Conservation (phyloP, 2,888 invertebrate species). For the Invenusta paracnida region DNA sequence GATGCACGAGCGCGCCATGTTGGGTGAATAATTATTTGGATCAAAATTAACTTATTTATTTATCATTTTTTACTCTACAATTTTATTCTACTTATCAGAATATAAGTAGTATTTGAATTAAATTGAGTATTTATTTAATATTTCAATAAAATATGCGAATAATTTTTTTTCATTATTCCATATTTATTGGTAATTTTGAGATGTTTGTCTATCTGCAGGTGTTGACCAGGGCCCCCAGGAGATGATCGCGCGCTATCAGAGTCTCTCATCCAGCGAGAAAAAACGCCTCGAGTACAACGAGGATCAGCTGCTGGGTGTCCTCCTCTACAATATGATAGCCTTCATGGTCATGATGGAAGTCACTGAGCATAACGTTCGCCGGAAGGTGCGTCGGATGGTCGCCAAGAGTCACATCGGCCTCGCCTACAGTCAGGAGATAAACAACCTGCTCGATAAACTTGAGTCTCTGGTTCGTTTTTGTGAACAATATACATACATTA, state of each 20-base stretch:
- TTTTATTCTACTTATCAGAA: too few species aligned
- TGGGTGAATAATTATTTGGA: conserved; percentile 63
- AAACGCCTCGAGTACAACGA: conserved; percentile 96
- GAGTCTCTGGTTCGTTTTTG: conserved; percentile 80
- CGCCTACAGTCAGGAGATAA: conserved; percentile 92
- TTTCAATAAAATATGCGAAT: too few species aligned
- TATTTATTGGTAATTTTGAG: too few species aligned
- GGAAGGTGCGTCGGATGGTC: conserved; percentile 73
- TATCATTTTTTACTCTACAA: too few species aligned
- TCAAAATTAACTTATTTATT: too few species aligned
- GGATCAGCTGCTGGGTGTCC: conserved; percentile 85
- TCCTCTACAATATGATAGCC: conserved; percentile 90
- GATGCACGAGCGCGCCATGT: conserved; percentile 90
- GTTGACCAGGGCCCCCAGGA: conserved; percentile 40
- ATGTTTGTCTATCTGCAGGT: too few species aligned
- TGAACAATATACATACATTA: too few species aligned
- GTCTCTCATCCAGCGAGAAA: conserved; percentile 54
- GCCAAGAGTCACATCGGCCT: conserved; percentile 98
- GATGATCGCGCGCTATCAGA: conserved; percentile 39
- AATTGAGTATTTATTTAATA: too few species aligned
- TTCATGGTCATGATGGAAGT: conserved; percentile 88
- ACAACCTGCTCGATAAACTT: conserved; percentile 87
- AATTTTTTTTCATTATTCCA: too few species aligned
- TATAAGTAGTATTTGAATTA: too few species aligned
- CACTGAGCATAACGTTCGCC: conserved; percentile 67